Conservation (phyloP, 2,113 vertebrate species). For the Galeopterus variegatus region DNA sequence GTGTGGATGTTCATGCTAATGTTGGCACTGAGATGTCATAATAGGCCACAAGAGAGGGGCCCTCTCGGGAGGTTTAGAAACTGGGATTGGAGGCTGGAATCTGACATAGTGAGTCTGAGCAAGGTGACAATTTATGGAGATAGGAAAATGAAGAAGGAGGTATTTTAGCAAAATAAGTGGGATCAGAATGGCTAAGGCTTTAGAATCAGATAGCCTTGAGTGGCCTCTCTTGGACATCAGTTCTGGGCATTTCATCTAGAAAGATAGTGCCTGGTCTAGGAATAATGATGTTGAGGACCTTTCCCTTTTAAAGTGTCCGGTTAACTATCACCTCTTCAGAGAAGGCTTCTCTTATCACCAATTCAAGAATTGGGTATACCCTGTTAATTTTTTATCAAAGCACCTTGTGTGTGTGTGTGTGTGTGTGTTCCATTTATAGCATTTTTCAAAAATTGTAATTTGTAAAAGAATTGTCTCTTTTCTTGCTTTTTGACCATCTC, state of each 20-base stretch:
- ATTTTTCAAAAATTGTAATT: neutral
- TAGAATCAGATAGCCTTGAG: neutral
- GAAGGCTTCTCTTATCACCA: neutral
- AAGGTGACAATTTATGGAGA: neutral
- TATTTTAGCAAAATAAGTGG: neutral
- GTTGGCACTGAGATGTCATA: neutral
- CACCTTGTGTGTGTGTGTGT: too few species aligned
- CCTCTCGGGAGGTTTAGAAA: neutral
- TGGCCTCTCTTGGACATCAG: neutral
- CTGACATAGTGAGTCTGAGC: neutral
- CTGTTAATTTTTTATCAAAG: neutral
- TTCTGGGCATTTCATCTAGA: neutral
- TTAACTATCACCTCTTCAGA: neutral
- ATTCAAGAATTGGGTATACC: neutral
- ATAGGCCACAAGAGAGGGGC: neutral
- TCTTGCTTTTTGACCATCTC: neutral
- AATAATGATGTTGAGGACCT: neutral
- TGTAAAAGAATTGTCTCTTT: neutral
- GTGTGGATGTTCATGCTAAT: neutral
- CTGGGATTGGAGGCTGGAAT: neutral
- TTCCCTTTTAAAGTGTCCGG: neutral
- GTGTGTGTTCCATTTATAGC: neutral
- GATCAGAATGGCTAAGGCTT: neutral
- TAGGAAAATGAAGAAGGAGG: neutral
- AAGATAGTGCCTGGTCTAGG: neutral